Base-by-base conservation (phyloP, 53 echinoderm and acorn worm species). In the Holothuria scabra region DNA sequence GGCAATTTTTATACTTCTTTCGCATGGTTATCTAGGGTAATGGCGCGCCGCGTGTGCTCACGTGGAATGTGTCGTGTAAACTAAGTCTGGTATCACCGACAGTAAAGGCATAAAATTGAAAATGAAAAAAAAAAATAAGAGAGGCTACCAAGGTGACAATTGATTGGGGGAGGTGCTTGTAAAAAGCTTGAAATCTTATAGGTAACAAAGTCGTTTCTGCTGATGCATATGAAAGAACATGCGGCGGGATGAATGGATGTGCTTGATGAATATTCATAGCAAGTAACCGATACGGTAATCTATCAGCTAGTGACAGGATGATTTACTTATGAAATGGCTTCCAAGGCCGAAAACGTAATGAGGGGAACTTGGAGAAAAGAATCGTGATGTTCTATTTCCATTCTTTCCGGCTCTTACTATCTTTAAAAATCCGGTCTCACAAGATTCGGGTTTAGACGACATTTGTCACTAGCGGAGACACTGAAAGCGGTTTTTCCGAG, bases 401-500 rank as follows among this genome's bases (percentile, higher is more conserved):
- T 69, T 69, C 69, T 69, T 69, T 69, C 69, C 69, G 31, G 69
- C 69, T 13, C 32, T 11, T 37, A 69, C 41, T 65, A 37, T 41
- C 69, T 69, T 69, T 37, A 69, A 69, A 69, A 33, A 7, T 41
- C 32, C 35, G 65, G 69, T 69, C 11, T 34, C 22, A 20, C 34
- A 38, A 69, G 19, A 34, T 30, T 34, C 16, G 14, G 52, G 52
- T 52, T 16, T 10, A 69, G 21, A 69, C 41, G 34, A 37, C 69
- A 52, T 30, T 69, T 69, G 69, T 41, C 41, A 69, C n/a, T n/a
- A n/a, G 32, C 1, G 11, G 69, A 16, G 52, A 37, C n/a, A 22
- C 69, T 69, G 69, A 69, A 38, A 69, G 69, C 69, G 69, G 69
- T 69, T 41, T 41, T 30, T 37, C 69, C 69, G 69, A 69, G 34